Base-by-base conservation (phyloP, 2,888 invertebrate genomes). In the Sinelater perroti region DNA sequence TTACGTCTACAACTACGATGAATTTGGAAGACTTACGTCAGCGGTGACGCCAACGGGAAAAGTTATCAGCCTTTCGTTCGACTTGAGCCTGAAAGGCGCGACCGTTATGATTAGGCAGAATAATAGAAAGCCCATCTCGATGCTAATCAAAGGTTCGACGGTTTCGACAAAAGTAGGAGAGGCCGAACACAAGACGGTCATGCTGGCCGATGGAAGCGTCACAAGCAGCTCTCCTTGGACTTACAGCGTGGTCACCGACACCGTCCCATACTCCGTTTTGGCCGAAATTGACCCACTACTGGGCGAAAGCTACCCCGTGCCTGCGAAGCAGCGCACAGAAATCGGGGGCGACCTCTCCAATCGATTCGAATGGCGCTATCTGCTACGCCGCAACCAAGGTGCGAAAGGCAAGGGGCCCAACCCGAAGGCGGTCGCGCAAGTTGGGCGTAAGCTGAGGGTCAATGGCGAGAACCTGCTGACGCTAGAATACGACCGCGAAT, bases 11-110 rank as follows among this genome's bases (percentile, higher is more conserved):
- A 92, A 93, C 72, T 97, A 97, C 71, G 96, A 97, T 72, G 93
- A 93, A 73, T 96, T 95, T 72, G 97, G 97, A 1, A 85, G 97
- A 53, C 81, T 97, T 1, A 93, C 92, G 1, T 90, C 91, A 7
- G 94, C 95, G 1, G 92, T 96, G 0, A 95, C 95, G 3, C 97
- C 97, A 0, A 97, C 96, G n/a, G 97, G 97, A 3, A 89, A 95
- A 79, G 90, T 95, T 11, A 93, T 95, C 49, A 89, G 89, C 59
- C 79, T 95, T 0, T 88, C 89, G 2, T 95, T 95, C 72, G 95
- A 95, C 77, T 81, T 95, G n/a, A 94, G 93, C 70, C 80, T 92
- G 8, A 93, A 93, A 78, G 95, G 95, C 1, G 95, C 95, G 0
- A 90, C 90, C 7, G 93, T 95, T 0, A 88, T 89, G 71, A 88